Base-by-base conservation (phyloP, 2,888 invertebrate species). In the Lamellibrachia satsuma region DNA sequence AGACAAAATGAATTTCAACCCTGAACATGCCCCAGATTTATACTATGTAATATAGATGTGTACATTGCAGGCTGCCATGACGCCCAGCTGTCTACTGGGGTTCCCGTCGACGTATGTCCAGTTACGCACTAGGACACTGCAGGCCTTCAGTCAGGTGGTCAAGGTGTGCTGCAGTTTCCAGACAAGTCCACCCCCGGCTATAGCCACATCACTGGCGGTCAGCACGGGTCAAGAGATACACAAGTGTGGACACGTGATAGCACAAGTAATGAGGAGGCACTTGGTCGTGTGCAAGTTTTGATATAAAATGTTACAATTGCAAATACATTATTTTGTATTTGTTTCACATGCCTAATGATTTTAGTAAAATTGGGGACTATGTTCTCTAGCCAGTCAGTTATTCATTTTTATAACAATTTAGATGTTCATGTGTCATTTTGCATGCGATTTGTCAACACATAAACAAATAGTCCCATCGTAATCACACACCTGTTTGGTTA, bases 131-230 rank as follows among this genome's bases (percentile, higher is more conserved):
- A 97, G 93, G 95, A 98, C 98, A 95, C 97, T 99, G 7, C 98
- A 98, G 94, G 97, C 97, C 93, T 97, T 97, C 93, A 96, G 97
- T 3, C 98, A 98, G 95, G 96, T 98, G 92, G 96, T 98, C 52
- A 97, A 97, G 94, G 98, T 98, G 0, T 98, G 98, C 95, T 97
- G 97, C 94, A 98, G 98, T 93, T 97, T 98, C 90, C 98, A 98
- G 95, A 98, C 98, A 93, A 98, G 98, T 93, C 99, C 99, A 55
- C 98, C 99, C 90, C 98, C 99, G 0, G 99, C 99, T 0, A 98
- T 99, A 93, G 98, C 99, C 0, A 97, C 98, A 2, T 97, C 98
- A 2, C 97, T 98, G 92, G 98, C 98, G 0, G 93, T 95, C 51
- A 97, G 95, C 52, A 96, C 98, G 0, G 97, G 98, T 92, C 98